phyloP scores from a whole-genome alignment of 2,888 invertebrate genomes.

The Drosophila quinaria region DNA sequence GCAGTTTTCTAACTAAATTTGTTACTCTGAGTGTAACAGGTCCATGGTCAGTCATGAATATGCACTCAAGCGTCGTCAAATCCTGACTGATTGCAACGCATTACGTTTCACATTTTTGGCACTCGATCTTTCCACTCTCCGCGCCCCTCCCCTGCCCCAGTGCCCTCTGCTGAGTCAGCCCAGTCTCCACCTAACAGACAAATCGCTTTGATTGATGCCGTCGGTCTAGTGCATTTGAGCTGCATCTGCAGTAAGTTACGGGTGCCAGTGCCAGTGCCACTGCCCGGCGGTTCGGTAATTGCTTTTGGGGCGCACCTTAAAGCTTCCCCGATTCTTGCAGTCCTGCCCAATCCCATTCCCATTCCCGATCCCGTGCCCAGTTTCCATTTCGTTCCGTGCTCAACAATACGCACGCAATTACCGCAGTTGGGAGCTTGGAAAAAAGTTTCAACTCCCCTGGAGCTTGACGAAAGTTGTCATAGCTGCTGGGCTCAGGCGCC shows the following conservation, averaged over 20 bases:
- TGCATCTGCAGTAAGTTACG: slow-evolving; percentile 50
- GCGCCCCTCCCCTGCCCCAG: not conserved
- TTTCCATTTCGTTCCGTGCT: slow-evolving; percentile 25
- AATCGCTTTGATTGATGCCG: slow-evolving; percentile 62
- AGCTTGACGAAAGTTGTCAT: slow-evolving; percentile 69
- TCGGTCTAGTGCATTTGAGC: slow-evolving; percentile 55
- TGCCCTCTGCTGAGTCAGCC: not conserved
- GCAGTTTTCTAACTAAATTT: not conserved
- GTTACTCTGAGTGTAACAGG: slow-evolving; percentile 27
- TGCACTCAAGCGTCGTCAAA: slow-evolving; percentile 57
- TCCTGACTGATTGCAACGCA: slow-evolving; percentile 64
- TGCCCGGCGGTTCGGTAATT: slow-evolving; percentile 46
- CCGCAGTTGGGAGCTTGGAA: slow-evolving; percentile 60
- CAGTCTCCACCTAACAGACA: slow-evolving; percentile 39
- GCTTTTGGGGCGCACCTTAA: slow-evolving; percentile 59
- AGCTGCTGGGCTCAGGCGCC: slow-evolving; percentile 58
- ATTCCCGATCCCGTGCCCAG: not conserved
- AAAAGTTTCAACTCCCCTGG: slow-evolving; percentile 64
- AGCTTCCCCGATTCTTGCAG: slow-evolving; percentile 26
- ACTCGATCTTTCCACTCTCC: slow-evolving; percentile 35
- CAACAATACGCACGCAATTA: slow-evolving; percentile 77
- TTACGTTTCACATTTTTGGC: slow-evolving; percentile 58
- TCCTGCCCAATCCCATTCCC: not conserved
- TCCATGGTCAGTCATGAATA: slow-evolving; percentile 54
- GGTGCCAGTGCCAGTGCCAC: slow-evolving; percentile 14